A percentile compares a stretch with the other conserved stretches of the same genome.
Evolutionary conservation across 2,888 invertebrate genomes (phyloP).

Genomic region (Pollenia labialis): DNA sequence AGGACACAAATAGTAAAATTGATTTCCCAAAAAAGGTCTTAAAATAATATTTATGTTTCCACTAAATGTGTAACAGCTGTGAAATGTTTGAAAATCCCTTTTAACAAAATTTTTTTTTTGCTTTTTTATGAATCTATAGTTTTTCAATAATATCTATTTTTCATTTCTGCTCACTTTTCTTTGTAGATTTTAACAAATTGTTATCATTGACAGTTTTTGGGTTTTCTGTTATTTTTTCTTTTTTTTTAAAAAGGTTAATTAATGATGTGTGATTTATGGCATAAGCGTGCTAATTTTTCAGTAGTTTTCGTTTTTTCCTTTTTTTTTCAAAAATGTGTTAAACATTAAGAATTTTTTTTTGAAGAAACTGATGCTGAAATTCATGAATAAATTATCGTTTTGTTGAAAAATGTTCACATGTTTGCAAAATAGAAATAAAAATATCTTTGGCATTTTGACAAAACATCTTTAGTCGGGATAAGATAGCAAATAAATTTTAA

Average conservation of each 20-base stretch:
- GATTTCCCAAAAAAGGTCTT: conserved; percentile 40
- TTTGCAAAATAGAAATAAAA: conserved; percentile 10
- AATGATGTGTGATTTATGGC: conserved; percentile 67
- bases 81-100: conserved; percentile 26
- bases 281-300: conserved; percentile 71
- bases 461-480: too few species aligned
- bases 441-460: too few species aligned
- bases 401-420: conserved; percentile 15
- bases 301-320: conserved; percentile 42
- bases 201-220: conserved; percentile 62
- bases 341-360: conserved; percentile 27
- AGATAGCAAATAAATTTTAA: too few species aligned
- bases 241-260: conserved; percentile 54
- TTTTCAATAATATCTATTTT: conserved; percentile 60
- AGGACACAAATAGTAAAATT: background rate
- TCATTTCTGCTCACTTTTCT: conserved; percentile 50
- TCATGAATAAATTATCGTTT: conserved; percentile 52
- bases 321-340: conserved; percentile 2
- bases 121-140: conserved; percentile 54
- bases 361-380: conserved; percentile 33
- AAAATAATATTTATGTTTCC: conserved; percentile 69
- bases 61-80: conserved; percentile 67
- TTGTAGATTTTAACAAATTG: conserved; percentile 49
- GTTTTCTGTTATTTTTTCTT: conserved; percentile 12
- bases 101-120: conserved; percentile 48